Conservation (phyloP, 2,113 vertebrate species). For the Etheostoma cragini region DNA sequence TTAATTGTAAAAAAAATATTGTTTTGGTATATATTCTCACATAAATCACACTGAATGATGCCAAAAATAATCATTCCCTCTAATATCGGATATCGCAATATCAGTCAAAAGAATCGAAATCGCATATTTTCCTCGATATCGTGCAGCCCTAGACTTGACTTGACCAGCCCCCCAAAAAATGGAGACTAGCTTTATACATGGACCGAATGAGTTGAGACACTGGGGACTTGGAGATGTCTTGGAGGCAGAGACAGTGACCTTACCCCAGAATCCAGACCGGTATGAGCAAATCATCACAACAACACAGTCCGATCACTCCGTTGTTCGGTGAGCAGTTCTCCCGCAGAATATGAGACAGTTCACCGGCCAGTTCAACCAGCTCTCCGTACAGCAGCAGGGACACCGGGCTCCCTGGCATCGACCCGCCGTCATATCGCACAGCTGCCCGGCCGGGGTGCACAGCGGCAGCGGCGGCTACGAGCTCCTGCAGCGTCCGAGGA, state of each 20-base stretch:
- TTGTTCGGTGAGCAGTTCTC: constrained; percentile 58
- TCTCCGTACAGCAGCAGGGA: constrained; percentile 80
- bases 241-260: constrained; percentile 24
- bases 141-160: too few species aligned
- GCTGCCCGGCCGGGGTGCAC: constrained; percentile 78
- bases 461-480: constrained; percentile 83
- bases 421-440: constrained; percentile 84
- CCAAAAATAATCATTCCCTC: too few species aligned
- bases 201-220: too few species aligned
- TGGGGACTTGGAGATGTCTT: too few species aligned
- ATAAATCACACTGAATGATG: too few species aligned
- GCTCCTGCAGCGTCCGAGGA: constrained; percentile 80
- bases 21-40: too few species aligned
- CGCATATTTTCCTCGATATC: too few species aligned
- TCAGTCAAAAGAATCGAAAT: too few species aligned
- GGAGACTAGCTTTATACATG: too few species aligned
- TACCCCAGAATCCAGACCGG: constrained; percentile 95
- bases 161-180: too few species aligned
- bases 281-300: constrained; percentile 86
- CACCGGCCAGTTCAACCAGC: constrained; percentile 66
- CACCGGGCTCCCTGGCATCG: constrained; percentile 20
- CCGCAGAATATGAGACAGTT: constrained; percentile 83
- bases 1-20: too few species aligned
- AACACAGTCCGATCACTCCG: constrained; percentile 88
- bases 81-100: too few species aligned